These are phyloP conservation scores for Tinea pellionella DNA, from an alignment of 2,888 invertebrate genomes.

Conservation along the genomic window DNA sequence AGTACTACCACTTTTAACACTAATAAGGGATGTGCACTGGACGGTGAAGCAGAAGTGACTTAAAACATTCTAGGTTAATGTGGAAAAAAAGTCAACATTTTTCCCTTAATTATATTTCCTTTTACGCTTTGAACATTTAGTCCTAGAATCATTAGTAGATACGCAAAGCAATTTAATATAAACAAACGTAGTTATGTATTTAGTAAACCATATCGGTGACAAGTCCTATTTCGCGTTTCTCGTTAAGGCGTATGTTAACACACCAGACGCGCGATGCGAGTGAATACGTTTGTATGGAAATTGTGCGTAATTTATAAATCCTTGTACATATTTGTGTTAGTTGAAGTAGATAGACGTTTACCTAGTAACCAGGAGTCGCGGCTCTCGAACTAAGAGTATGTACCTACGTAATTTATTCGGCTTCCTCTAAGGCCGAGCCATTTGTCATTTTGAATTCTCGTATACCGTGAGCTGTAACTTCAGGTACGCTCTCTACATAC, in stretches of 20 bases:
- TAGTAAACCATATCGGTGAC: background rate
- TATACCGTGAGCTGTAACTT: constrained; percentile 13
- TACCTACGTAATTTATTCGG: constrained; percentile 9
- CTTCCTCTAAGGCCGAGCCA: constrained; percentile 16
- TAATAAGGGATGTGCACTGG: too few relatives aligned
- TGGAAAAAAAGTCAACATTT: too few relatives aligned
- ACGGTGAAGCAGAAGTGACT: too few relatives aligned
- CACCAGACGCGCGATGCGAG: background rate
- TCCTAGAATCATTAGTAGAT: too few relatives aligned
- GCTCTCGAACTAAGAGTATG: background rate
- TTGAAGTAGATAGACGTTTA: background rate
- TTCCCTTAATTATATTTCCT: too few relatives aligned
- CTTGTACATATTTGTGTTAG: background rate
- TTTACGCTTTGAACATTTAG: too few relatives aligned
- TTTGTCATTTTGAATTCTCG: constrained; percentile 18
- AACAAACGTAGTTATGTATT: background rate
- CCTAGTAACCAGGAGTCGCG: background rate
- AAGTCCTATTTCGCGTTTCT: background rate
- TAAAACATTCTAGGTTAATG: too few relatives aligned
- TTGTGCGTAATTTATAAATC: background rate
- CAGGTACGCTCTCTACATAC: background rate
- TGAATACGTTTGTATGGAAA: background rate
- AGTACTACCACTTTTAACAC: too few relatives aligned
- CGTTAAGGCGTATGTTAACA: background rate
- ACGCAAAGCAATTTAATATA: background rate